A percentile compares a stretch with the other conserved stretches of the same genome.
phyloP scores from a whole-genome alignment of 2,113 vertebrate genomes.

The Ctenomys sociabilis region DNA sequence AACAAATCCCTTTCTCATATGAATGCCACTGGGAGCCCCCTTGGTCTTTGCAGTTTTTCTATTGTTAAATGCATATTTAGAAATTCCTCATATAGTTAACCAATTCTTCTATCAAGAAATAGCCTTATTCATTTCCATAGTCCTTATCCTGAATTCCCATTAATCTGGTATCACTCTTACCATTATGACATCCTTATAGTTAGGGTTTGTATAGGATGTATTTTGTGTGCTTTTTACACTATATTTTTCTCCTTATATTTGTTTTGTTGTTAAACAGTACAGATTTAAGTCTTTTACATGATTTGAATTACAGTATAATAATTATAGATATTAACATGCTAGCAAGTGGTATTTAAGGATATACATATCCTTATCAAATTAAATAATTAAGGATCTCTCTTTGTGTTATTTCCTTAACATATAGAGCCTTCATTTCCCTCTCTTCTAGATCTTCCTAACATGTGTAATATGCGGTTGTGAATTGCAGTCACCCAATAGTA shows the following conservation, averaged over 20 bases:
- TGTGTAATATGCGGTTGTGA: not conserved
- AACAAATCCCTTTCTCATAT: not conserved
- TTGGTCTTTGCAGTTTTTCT: not conserved
- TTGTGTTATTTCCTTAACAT: not conserved
- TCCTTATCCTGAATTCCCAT: slow-evolving; percentile 21
- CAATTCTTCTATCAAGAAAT: not conserved
- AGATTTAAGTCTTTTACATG: not conserved
- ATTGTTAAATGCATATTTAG: not conserved
- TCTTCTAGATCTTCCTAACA: not conserved
- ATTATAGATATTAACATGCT: not conserved
- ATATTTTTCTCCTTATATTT: no score
- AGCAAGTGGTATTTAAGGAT: not conserved
- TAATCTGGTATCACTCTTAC: not conserved
- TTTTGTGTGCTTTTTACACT: no score
- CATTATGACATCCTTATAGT: not conserved
- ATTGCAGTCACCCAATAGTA: no score
- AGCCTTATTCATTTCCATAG: not conserved
- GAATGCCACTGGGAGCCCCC: not conserved
- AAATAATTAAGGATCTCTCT: no score
- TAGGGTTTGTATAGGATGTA: not conserved
- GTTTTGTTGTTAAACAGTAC: no score
- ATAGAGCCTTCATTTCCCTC: not conserved
- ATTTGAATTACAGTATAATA: not conserved
- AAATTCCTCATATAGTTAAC: not conserved
- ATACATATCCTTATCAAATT: not conserved